These are phyloP conservation scores for Malacoraja senta DNA, from an alignment of 2,797 vertebrate genomes.

Conservation along the genomic window DNA sequence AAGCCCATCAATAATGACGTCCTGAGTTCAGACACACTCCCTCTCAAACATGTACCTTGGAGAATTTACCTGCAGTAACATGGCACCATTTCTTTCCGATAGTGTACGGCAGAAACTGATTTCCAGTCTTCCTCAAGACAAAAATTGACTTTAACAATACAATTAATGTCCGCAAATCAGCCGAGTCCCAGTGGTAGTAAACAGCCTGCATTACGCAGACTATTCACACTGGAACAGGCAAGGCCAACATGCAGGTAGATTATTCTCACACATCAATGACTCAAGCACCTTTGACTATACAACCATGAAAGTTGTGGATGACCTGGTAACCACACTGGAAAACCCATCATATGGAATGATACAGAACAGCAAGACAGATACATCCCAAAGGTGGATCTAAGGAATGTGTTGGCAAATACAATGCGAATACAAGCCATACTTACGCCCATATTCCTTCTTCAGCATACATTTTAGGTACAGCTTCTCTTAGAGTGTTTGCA, in stretches of 20 bases:
- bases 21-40: background rate
- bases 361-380: constrained; percentile 32
- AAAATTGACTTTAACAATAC: constrained; percentile 30
- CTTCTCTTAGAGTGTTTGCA: constrained; percentile 81
- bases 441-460: constrained; percentile 91
- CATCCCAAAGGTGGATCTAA: constrained; percentile 94
- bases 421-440: constrained; percentile 51
- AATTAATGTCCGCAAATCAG: constrained; percentile 67
- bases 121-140: background rate
- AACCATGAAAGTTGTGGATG: constrained; percentile 77
- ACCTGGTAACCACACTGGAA: constrained; percentile 54
- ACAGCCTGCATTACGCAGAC: constrained; percentile 49
- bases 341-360: constrained; percentile 53
- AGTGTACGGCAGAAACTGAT: no score
- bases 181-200: constrained; percentile 58
- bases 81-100: no score
- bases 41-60: background rate
- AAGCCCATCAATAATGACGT: background rate
- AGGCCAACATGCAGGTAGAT: constrained; percentile 73
- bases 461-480: constrained; percentile 80
- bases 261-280: constrained; percentile 93
- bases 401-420: constrained; percentile 62
- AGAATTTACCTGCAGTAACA: background rate
- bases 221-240: constrained; percentile 64
- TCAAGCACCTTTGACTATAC: constrained; percentile 87